phyloP scores from a whole-genome alignment of 2,113 vertebrate species.

The Chlorodrepanis virens region DNA sequence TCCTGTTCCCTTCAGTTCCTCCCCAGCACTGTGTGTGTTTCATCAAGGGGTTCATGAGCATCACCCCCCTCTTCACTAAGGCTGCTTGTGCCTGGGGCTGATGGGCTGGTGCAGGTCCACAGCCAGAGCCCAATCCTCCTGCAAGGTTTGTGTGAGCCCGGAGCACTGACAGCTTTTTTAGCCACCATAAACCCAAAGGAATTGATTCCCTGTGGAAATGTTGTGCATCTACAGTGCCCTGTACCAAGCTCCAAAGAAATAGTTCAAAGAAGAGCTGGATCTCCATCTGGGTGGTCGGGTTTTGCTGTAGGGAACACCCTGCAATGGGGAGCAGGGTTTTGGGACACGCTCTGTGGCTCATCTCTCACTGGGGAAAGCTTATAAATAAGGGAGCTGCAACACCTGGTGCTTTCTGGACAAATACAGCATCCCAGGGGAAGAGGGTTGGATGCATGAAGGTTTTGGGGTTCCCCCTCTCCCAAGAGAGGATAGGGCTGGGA shows the following conservation, averaged over 20 bases:
- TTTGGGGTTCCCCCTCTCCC: not conserved
- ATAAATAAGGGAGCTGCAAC: not conserved
- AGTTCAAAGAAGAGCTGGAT: not conserved
- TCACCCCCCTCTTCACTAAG: not conserved
- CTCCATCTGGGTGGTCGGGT: accelerated
- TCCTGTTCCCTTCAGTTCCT: not conserved
- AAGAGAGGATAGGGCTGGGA: not conserved
- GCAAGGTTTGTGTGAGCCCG: not conserved
- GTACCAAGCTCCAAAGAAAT: not conserved
- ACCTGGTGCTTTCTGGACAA: not conserved
- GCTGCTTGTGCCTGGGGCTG: not conserved
- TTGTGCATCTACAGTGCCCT: not conserved
- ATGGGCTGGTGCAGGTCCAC: not conserved
- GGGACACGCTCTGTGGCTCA: accelerated
- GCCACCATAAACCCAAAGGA: not conserved
- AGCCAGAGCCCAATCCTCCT: not conserved
- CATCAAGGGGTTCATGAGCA: not conserved
- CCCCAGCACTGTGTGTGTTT: accelerated
- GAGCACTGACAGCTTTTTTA: not conserved
- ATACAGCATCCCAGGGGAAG: not conserved
- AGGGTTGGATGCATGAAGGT: not conserved
- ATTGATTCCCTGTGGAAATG: not conserved
- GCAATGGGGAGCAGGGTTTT: not conserved
- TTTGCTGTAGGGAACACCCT: not conserved
- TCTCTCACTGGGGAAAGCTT: not conserved